A percentile compares a stretch with the other conserved stretches of the same genome.
Conservation (phyloP, 1,140 invertebrate genomes). For the Leguminivora glycinivorella region DNA sequence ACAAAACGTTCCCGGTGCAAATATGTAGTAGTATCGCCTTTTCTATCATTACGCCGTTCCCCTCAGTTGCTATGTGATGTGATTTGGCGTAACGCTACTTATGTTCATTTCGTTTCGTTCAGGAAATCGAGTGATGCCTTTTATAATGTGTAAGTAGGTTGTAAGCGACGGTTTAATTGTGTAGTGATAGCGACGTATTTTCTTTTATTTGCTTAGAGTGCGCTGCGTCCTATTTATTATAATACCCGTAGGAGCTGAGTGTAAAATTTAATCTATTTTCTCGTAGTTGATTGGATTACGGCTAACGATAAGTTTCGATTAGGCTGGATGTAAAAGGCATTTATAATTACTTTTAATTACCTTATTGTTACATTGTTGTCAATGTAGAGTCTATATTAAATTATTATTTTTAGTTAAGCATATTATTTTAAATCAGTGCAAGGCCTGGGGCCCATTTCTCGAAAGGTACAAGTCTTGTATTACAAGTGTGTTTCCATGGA, state of each 20-base stretch:
- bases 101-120: constrained; percentile 51
- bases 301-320: constrained; percentile 42
- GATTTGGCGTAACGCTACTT: constrained; percentile 62
- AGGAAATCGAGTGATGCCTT: constrained; percentile 71
- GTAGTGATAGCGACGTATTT: constrained; percentile 55
- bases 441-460: too few species aligned
- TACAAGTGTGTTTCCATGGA: too few species aligned
- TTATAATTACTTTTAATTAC: constrained; percentile 53
- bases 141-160: constrained; percentile 72
- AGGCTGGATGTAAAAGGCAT: constrained; percentile 51
- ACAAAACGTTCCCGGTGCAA: constrained; percentile 63
- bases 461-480: too few species aligned
- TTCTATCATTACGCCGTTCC: constrained; percentile 50
- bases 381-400: constrained; percentile 58
- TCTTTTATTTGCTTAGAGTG: constrained; percentile 38
- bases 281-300: constrained; percentile 32
- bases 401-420: constrained; percentile 47
- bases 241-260: constrained; percentile 35
- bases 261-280: constrained; percentile 32
- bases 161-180: constrained; percentile 65
- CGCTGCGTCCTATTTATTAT: constrained; percentile 39
- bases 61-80: constrained; percentile 67
- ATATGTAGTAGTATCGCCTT: constrained; percentile 51
- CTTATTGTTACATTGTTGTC: constrained; percentile 52
- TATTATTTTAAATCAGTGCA: constrained; percentile 24